Percentiles rank a stretch among this genome's conserved stretches.
Conservation (phyloP, 2,113 vertebrate species). For the Micromys minutus region DNA sequence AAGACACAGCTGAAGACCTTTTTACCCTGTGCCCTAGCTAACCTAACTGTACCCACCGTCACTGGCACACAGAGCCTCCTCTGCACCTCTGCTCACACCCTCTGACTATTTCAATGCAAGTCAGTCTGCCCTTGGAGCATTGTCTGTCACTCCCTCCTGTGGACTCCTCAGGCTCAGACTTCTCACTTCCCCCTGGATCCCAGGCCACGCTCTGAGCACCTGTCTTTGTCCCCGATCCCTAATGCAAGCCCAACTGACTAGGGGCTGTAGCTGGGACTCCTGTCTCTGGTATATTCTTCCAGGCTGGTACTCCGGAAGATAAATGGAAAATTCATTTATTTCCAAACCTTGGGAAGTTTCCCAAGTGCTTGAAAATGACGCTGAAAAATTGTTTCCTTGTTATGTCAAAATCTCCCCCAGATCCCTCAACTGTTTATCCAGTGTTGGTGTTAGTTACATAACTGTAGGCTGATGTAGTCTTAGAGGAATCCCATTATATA, state of each 20-base stretch:
- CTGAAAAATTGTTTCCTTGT: not conserved
- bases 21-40: accelerated
- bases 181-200: too few species aligned
- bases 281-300: not conserved
- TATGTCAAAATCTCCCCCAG: not conserved
- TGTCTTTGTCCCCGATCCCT: not conserved
- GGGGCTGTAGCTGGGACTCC: not conserved
- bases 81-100: not conserved
- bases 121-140: not conserved
- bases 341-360: not conserved
- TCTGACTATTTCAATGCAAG: not conserved
- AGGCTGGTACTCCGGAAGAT: not conserved
- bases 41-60: accelerated
- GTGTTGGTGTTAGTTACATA: constrained; percentile 42
- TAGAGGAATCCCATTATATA: constrained; percentile 50
- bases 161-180: not conserved
- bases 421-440: not conserved
- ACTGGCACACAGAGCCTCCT: not conserved
- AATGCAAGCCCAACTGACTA: not conserved
- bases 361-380: not conserved
- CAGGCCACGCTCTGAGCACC: not conserved
- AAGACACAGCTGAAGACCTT: too few species aligned
- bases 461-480: not conserved
- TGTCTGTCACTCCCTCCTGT: not conserved
- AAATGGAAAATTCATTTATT: not conserved